These are phyloP conservation scores for Dasypogon diadema DNA, from an alignment of 2,888 invertebrate species.

Conservation along the genomic window DNA sequence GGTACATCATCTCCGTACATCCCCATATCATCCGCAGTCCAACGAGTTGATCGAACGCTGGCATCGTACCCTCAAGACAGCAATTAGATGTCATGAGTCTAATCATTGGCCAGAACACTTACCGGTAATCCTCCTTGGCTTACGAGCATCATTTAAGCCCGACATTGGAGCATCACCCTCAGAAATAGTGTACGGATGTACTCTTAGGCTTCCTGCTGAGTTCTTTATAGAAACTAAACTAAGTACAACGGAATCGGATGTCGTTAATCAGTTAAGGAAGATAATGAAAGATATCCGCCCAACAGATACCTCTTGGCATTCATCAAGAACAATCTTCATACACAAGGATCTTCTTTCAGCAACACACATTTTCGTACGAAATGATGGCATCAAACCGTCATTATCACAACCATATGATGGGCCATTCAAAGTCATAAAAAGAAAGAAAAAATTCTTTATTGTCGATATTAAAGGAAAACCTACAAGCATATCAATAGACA, in stretches of 20 bases:
- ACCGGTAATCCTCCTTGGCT: conserved; percentile 62
- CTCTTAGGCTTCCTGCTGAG: conserved; percentile 58
- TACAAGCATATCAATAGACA: too few relatives aligned
- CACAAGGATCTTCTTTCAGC: background rate
- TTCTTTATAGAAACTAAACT: background rate
- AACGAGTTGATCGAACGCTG: conserved; percentile 66
- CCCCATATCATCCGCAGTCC: conserved; percentile 63
- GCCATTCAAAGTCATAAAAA: too few relatives aligned
- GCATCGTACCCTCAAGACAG: conserved; percentile 64
- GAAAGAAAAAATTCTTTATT: too few relatives aligned
- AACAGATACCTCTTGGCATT: background rate
- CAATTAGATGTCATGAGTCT: conserved; percentile 58
- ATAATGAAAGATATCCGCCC: background rate
- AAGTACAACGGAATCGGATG: too few relatives aligned
- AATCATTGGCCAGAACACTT: conserved; percentile 60
- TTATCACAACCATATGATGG: too few relatives aligned
- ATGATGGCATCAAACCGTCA: too few relatives aligned
- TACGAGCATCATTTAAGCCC: conserved; percentile 60
- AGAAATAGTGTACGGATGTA: conserved; percentile 61
- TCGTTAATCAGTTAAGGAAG: background rate
- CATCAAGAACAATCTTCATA: background rate
- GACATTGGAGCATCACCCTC: conserved; percentile 60
- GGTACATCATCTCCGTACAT: conserved; percentile 59
- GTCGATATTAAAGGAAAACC: too few relatives aligned
- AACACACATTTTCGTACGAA: background rate